A percentile compares a stretch with the other conserved stretches of the same genome.
phyloP scores from a whole-genome alignment of 2,888 invertebrate genomes.

The Amphipyra berbera region DNA sequence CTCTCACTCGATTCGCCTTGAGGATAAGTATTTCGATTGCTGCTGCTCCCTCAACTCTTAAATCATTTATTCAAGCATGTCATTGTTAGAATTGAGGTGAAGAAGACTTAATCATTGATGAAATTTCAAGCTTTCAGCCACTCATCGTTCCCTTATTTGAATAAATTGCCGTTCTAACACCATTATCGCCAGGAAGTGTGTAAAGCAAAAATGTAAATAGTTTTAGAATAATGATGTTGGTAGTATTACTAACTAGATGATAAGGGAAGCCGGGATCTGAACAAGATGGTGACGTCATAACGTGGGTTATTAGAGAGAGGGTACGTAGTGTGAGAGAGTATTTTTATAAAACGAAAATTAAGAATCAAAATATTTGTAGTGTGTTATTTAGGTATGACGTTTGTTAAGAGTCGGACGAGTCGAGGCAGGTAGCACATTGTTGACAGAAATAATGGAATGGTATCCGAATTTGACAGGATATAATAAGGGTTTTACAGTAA shows the following conservation, averaged over 20 bases:
- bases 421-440: constrained; percentile 70
- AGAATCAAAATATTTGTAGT: constrained; percentile 81
- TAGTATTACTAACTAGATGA: constrained; percentile 75
- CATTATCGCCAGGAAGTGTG: constrained; percentile 85
- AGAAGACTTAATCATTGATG: constrained; percentile 83
- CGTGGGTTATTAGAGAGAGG: constrained; percentile 66
- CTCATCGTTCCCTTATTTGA: constrained; percentile 72
- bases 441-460: constrained; percentile 66
- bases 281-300: constrained; percentile 65
- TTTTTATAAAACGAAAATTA: constrained; percentile 86
- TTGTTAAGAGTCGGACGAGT: constrained; percentile 68
- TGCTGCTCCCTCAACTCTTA: constrained; percentile 64
- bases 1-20: constrained; percentile 49
- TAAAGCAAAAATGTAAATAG: constrained; percentile 83
- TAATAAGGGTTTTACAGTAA: constrained; percentile 81
- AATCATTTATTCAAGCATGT: constrained; percentile 55
- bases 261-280: constrained; percentile 81
- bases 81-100: constrained; percentile 55
- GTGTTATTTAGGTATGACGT: constrained; percentile 81
- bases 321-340: constrained; percentile 75
- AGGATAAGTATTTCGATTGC: constrained; percentile 61
- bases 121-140: constrained; percentile 84
- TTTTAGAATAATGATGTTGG: constrained; percentile 79
- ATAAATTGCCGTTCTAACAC: constrained; percentile 68
- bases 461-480: constrained; percentile 80